Evolutionary conservation across 2,888 invertebrate genomes (phyloP), one percentile per base, ranked within the genome.

Genomic region (Mycalesis mineus): DNA sequence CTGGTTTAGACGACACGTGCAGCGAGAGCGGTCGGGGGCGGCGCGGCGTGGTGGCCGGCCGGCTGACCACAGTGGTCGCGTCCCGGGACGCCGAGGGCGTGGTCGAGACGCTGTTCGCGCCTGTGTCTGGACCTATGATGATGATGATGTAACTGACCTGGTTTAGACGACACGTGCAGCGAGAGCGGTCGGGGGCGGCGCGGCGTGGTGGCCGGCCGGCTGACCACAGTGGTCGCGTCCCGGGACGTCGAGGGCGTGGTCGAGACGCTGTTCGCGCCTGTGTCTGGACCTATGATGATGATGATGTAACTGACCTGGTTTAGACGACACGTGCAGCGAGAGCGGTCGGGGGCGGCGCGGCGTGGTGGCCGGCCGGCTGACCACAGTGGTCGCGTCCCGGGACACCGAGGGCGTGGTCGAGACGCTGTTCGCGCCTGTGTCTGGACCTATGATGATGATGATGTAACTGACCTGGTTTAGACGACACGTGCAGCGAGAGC

Each of bases 31-130:
- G 73, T 15, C 72, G 75, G 60, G 79, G 71, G 14, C 78, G 78
- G 13, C 82, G 79, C 66, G 80, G 75, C 49, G 73, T 70, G 62
- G 73, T 13, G 42, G 68, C 59, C 40, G 72, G 64, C 7, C 73
- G 70, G 11, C 59, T 65, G 37, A 67, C 74, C 64, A 79, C 67
- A 28, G 74, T 71, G 40, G 73, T 71, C 59, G 78, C 73, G 78
- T 88, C 88, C 58, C 86, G 83, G n/a, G 88, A 87, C 74, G 86
- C 82, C 41, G 76, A 70, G 59, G 84, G 86, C 50, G 85, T 85
- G 2, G 75, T 83, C 31, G 78, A 81, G 15, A 67, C 70, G 58
- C 84, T 80, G 57, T 60, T 67, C 64, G 55, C 70, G 55, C 63
- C 69, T 41, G 56, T 63, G 49, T 72, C 70, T 11, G 64, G 73